Base-by-base conservation (phyloP, 2,888 invertebrate species). In the Busseola fusca region DNA sequence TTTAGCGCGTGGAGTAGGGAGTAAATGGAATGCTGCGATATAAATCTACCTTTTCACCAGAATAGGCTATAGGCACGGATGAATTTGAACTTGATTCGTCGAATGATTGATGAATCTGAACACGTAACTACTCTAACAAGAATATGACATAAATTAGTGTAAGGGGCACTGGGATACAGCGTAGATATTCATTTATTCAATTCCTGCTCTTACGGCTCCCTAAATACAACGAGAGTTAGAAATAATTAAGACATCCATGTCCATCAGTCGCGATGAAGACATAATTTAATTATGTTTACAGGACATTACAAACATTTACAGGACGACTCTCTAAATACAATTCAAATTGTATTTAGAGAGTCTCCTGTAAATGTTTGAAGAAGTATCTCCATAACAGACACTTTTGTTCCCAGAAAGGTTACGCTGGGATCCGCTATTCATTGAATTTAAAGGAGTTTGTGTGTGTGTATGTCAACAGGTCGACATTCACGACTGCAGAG, bases 1-100 rank as follows among this genome's bases (percentile, higher is more conserved):
- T 80, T 60, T 58, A 40, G 52, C 27, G 30, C 74, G 50, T 50
- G 48, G 80, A 79, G 54, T 74, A 82, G 14, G 21, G 2, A 69
- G 9, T 18, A 34, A 56, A 79, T 73, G 74, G 74, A 80, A n/a
- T 66, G 16, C 37, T 30, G 34, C 27, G 18, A 40, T 48, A 27
- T 54, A 9, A n/a, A 45, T 16, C 50, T 56, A 30, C 30, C 27
- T 34, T 30, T 3, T 25, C 16, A 1, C 21, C 34, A 18, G 27
- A 18, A 27, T 21, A 1, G 3, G 12, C 16, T 25, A 30, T 42
- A 30, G 18, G 30, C 16, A 5, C 4, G 7, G 21, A 10, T 18
- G 14, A 16, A 50, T 70, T 18, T 21, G 10, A 25, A 30, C 2
- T 18, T 52, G 0, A 52, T 52, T 52, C 1, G 0, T 30, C 1